Conservation (phyloP, 1,140 invertebrate species). For the Drosophila persimilis region DNA sequence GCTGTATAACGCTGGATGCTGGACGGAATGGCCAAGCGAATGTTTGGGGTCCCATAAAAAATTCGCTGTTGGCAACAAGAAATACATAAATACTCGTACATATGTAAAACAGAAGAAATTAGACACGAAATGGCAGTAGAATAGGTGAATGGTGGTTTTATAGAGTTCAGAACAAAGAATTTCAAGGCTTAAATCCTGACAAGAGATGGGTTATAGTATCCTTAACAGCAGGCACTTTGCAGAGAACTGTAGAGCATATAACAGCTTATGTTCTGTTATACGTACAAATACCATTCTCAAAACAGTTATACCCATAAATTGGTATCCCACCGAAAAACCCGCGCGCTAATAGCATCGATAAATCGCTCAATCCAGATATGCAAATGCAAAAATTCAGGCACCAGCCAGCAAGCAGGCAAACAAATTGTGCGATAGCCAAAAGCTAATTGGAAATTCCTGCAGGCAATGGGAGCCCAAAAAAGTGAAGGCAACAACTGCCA, state of each 20-base stretch:
- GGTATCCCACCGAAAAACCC: constrained; percentile 6
- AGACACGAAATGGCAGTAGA: neutral
- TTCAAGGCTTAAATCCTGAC: no score
- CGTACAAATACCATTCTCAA: neutral
- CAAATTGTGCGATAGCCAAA: constrained; percentile 59
- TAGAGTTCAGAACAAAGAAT: no score
- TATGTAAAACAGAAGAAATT: neutral
- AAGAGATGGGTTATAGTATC: no score
- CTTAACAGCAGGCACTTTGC: no score
- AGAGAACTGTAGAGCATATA: no score
- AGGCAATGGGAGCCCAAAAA: constrained; percentile 58
- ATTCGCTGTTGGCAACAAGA: constrained; percentile 21
- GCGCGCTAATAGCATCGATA: constrained; percentile 51
- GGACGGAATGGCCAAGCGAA: neutral
- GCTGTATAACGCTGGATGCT: constrained; percentile 25
- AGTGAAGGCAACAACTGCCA: constrained; percentile 53
- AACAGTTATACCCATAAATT: constrained; percentile 17
- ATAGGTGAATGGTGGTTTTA: no score
- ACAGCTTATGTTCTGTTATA: no score
- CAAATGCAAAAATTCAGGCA: constrained; percentile 44
- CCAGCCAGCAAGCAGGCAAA: constrained; percentile 27
- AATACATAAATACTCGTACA: neutral
- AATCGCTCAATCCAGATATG: constrained; percentile 55
- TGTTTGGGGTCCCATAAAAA: constrained; percentile 2
- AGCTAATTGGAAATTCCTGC: constrained; percentile 76